These are phyloP conservation scores for Chlorospingus flavigularis DNA, from an alignment of 2,797 vertebrate species.

Conservation along the genomic window DNA sequence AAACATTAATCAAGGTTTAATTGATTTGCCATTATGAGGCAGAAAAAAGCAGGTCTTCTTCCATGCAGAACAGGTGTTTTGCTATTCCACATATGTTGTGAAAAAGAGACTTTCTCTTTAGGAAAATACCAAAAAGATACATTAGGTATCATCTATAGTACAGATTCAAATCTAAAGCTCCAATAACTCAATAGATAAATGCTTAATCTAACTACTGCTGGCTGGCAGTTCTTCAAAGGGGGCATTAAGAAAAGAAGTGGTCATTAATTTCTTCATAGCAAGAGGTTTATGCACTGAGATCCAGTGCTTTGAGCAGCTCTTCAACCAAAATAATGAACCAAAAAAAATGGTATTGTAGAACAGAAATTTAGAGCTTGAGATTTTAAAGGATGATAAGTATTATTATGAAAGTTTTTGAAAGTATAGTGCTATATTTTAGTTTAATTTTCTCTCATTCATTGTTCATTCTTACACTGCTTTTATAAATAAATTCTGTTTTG, in stretches of 20 bases:
- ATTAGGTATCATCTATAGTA: not conserved
- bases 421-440: not conserved
- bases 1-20: constrained; percentile 37
- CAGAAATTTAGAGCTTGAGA: not conserved
- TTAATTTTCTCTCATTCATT: not conserved
- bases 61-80: not conserved
- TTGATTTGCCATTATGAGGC: constrained; percentile 4
- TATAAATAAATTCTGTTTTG: not conserved
- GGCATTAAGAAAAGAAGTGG: not conserved
- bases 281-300: not conserved
- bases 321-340: not conserved
- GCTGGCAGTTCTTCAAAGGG: not conserved
- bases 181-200: not conserved
- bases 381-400: not conserved
- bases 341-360: not conserved
- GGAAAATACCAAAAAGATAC: not conserved
- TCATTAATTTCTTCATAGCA: not conserved
- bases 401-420: not conserved
- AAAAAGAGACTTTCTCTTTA: not conserved
- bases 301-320: not conserved
- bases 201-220: not conserved
- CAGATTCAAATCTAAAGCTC: not conserved
- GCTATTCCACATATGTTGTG: not conserved
- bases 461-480: not conserved
- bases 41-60: not conserved